These are phyloP conservation scores for Notarius quadriscutis DNA, from an alignment of 2,113 vertebrate genomes.

Conservation along the genomic window DNA sequence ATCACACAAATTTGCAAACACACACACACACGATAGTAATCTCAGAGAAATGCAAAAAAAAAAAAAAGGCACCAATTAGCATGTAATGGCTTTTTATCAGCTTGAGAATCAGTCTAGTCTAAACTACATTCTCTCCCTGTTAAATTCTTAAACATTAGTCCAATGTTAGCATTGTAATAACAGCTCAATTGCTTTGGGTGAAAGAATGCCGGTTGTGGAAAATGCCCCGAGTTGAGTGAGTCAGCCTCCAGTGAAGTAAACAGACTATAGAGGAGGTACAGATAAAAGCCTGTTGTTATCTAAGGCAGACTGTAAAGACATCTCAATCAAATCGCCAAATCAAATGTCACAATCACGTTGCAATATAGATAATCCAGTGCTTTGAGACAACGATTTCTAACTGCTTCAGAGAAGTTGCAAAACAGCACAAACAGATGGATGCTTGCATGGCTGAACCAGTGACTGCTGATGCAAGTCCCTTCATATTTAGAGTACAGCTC, in stretches of 20 bases:
- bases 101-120: slow-evolving; percentile 57
- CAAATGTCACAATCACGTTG: neutral
- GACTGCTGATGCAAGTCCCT: neutral
- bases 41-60: slow-evolving; percentile 63
- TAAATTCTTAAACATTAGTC: slow-evolving; percentile 44
- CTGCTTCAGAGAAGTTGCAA: neutral
- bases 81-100: slow-evolving; percentile 72
- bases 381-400: neutral
- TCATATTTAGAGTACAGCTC: neutral
- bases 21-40: slow-evolving; percentile 52
- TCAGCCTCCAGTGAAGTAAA: neutral
- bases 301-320: neutral
- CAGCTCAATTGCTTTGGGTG: slow-evolving; percentile 50
- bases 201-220: slow-evolving; percentile 46
- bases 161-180: slow-evolving; percentile 62
- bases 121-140: slow-evolving; percentile 44
- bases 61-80: slow-evolving; percentile 60
- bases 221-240: slow-evolving; percentile 47
- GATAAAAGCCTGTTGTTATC: neutral
- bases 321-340: neutral
- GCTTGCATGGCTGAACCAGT: neutral
- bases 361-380: neutral
- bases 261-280: neutral
- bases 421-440: neutral
- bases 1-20: neutral